Evolutionary conservation across 2,113 vertebrate genomes (phyloP).

Genomic region (Zonotrichia leucophrys): DNA sequence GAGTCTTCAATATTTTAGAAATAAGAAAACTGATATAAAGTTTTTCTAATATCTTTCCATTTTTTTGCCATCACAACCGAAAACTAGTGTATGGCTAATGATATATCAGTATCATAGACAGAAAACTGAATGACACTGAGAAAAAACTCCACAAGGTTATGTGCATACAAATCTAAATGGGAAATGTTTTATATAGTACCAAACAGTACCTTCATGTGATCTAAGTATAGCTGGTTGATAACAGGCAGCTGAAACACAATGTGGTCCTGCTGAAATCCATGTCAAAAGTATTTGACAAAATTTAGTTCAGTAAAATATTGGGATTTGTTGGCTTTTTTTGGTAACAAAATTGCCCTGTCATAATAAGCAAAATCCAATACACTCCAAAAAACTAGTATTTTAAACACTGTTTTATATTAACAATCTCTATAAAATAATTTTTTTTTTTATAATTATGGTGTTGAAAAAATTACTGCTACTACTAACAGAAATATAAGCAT

Average conservation of each 20-base stretch:
- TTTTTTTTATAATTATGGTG: not conserved
- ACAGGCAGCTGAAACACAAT: not conserved
- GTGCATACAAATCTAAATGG: not conserved
- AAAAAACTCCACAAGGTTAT: not conserved
- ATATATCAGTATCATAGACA: not conserved
- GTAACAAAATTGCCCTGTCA: not conserved
- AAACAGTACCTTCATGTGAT: not conserved
- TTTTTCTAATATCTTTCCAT: not conserved
- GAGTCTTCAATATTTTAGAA: not conserved
- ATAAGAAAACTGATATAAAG: not conserved
- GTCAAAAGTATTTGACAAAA: not conserved
- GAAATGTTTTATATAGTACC: not conserved
- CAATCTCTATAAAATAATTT: not conserved
- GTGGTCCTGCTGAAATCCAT: not conserved
- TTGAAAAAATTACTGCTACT: not conserved
- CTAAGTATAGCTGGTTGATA: not conserved
- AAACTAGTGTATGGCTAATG: not conserved
- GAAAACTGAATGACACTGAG: not conserved
- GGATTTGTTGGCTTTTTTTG: not conserved
- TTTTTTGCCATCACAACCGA: not conserved
- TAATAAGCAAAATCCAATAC: not conserved
- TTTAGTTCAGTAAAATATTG: not conserved
- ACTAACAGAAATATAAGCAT: not conserved
- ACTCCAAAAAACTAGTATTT: not conserved
- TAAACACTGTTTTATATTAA: not conserved